Evolutionary conservation across 2,888 invertebrate species (phyloP).

Genomic region (Lasioglossum figueresi): DNA sequence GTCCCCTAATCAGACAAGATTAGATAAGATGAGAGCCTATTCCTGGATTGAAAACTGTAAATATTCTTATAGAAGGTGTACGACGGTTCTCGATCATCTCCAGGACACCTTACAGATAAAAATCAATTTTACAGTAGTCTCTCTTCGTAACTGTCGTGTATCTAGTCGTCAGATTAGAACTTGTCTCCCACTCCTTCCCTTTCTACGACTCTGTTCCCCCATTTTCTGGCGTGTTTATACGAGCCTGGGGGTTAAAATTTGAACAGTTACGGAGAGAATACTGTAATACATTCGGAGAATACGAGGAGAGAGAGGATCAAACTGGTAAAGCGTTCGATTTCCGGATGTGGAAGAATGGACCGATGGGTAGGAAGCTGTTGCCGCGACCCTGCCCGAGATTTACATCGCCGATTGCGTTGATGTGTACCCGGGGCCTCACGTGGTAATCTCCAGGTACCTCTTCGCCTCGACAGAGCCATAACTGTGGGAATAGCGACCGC

Average conservation of each 20-base stretch:
- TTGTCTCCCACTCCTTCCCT: too few species aligned
- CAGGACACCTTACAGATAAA: neutral
- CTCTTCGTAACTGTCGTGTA: too few species aligned
- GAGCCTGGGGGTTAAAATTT: neutral
- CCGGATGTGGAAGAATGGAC: neutral
- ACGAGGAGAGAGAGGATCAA: neutral
- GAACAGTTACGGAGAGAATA: too few species aligned
- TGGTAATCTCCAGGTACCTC: conserved; percentile 80
- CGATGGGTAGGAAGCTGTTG: neutral
- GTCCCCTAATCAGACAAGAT: too few species aligned
- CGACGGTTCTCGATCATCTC: neutral
- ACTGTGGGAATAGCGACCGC: conserved; percentile 85
- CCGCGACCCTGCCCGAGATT: conserved; percentile 40
- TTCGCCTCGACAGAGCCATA: conserved; percentile 85
- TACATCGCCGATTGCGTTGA: neutral
- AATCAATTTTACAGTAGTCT: neutral
- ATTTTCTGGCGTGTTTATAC: too few species aligned
- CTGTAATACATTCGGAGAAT: neutral
- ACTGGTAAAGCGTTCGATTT: neutral
- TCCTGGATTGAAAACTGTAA: neutral
- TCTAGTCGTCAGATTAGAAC: too few species aligned
- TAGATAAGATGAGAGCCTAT: neutral
- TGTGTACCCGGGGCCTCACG: conserved; percentile 70
- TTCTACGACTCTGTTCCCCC: too few species aligned
- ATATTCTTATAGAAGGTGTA: neutral